Conservation (phyloP, 2,797 vertebrate genomes). For the Eutrigla gurnardus region DNA sequence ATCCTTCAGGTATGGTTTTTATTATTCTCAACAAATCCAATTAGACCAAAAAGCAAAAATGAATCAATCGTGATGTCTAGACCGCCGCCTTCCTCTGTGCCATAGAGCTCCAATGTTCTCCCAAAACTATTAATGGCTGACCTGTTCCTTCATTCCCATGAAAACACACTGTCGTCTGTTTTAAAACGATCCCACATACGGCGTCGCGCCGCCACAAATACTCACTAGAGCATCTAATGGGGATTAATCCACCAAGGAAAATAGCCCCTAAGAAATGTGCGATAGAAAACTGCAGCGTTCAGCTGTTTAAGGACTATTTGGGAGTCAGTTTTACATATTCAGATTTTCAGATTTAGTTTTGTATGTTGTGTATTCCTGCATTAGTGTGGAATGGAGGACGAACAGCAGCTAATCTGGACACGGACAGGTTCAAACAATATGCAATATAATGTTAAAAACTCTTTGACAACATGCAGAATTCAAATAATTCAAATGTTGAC, state of each 20-base stretch:
- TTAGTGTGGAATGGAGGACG: not conserved
- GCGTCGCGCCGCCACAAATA: not conserved
- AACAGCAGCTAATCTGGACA: not conserved
- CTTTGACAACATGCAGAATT: no score
- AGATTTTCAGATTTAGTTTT: no score
- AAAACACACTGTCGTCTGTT: not conserved
- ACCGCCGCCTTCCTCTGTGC: not conserved
- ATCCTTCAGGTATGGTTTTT: not conserved
- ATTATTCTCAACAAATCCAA: not conserved
- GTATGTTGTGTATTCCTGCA: not conserved
- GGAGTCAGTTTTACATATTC: no score
- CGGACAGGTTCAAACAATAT: not conserved
- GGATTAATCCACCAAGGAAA: not conserved
- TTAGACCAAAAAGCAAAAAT: slow-evolving; percentile 1
- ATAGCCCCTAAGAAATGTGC: not conserved
- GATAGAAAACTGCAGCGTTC: no score
- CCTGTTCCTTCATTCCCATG: not conserved
- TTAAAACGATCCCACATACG: no score
- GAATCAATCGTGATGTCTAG: not conserved
- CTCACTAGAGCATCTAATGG: not conserved
- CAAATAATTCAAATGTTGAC: not conserved
- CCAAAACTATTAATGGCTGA: not conserved
- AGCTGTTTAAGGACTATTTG: not conserved
- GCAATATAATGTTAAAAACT: not conserved
- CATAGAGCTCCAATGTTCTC: not conserved